Conservation (phyloP, 2,113 vertebrate genomes). For the Lates calcarifer region DNA sequence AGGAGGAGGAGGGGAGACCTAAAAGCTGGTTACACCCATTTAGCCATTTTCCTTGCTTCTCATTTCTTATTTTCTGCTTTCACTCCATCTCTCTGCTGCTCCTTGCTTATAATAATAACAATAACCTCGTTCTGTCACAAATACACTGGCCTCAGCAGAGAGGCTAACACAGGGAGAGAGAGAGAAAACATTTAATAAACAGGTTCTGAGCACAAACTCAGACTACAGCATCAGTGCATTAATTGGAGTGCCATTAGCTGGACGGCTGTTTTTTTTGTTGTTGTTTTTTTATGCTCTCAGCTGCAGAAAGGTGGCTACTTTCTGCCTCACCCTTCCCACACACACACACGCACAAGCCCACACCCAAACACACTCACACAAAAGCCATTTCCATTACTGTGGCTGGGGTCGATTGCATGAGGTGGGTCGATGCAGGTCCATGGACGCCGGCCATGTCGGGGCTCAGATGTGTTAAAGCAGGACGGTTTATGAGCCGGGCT, state of each 20-base stretch:
- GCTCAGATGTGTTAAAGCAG: conserved; percentile 28
- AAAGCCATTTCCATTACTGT: conserved; percentile 38
- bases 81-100: conserved; percentile 30
- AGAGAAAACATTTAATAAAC: conserved; percentile 18
- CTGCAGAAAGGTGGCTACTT: conserved; percentile 49
- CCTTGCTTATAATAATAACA: conserved; percentile 18
- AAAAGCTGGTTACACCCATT: conserved; percentile 43
- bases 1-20: background rate
- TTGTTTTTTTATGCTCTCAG: conserved; percentile 15
- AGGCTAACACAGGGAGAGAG: conserved; percentile 1
- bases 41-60: conserved; percentile 23
- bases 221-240: conserved; percentile 41
- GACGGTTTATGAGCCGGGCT: conserved; percentile 17
- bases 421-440: conserved; percentile 57
- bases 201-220: conserved; percentile 27
- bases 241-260: conserved; percentile 57
- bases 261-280: conserved; percentile 14
- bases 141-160: conserved; percentile 23
- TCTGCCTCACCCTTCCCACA: conserved; percentile 26
- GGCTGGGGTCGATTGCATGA: conserved; percentile 46
- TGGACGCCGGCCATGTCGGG: conserved; percentile 33
- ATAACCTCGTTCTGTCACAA: conserved; percentile 48
- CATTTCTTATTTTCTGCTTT: conserved; percentile 49
- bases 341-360: conserved; percentile 12
- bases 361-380: conserved; percentile 27